Base-by-base conservation (phyloP, 2,888 invertebrate genomes). In the Macrostomum cliftonense region DNA sequence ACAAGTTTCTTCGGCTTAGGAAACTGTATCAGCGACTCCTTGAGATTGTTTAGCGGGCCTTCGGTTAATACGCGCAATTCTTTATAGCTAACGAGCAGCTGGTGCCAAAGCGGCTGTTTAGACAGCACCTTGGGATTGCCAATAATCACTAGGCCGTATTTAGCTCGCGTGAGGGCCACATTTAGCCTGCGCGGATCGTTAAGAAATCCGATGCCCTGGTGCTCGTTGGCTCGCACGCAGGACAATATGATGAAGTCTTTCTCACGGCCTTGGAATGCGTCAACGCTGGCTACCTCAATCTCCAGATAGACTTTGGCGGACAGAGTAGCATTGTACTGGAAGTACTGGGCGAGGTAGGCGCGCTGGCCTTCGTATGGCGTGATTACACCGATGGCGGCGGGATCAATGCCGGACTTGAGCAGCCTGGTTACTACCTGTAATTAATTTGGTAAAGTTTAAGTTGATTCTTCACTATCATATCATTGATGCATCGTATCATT, bases 201-300 rank as follows among this genome's bases (percentile, higher is more conserved):
- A 39, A 99, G 75, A 69, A 99, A 99, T 1, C 97, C 97, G 61
- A 99, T 97, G 39, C 91, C 95, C 68, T 95, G 93, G 63, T 93
- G 87, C 64, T 95, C 95, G 66, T 97, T 97, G 7, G 93, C 89
- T 46, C 97, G 78, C 1, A 99, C 97, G 71, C 95, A 97, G 0
- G 93, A 93, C 82, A 99, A 85, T 47, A 99, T 89, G 57, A 99
- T 97, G 51, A 95, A 84, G 64, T 99, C 97, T 64, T 99, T 99
- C 66, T 99, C 97, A 45, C 97, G 77, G 0, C 97, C 97, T 71
- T 95, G 93, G 70, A 99, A 99, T 0, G 97, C 97, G 70, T 99
- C 97, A 2, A 99, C 97, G 71, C 91, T 93, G 11, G 95, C 97
- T 0, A 99, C 93, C 73, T 99, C 97, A 49, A 99, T 89, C 66